Evolutionary conservation across 1,140 invertebrate genomes (phyloP).

Genomic region (Sitophilus oryzae): DNA sequence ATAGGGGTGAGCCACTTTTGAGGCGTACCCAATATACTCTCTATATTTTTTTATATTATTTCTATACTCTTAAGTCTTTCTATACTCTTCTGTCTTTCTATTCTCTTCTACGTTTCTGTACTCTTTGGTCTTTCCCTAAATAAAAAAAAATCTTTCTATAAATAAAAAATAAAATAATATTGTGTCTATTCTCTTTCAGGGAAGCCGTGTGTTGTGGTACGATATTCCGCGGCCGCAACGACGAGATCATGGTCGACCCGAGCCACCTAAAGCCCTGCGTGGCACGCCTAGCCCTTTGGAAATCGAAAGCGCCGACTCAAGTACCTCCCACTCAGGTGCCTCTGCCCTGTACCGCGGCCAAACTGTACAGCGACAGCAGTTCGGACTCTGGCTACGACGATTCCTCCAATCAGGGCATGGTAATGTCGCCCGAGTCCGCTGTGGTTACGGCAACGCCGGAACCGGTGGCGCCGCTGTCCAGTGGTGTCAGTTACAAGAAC

Average conservation of each 20-base stretch:
- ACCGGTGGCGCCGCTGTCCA: background rate
- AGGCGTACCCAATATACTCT: too few species aligned
- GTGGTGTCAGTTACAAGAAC: too few species aligned
- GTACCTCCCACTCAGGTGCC: background rate
- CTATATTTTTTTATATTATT: too few species aligned
- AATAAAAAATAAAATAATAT: too few species aligned
- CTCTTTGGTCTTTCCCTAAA: too few species aligned
- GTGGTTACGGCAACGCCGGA: slow-evolving; percentile 1
- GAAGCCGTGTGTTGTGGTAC: slow-evolving; percentile 67
- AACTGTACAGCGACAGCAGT: slow-evolving; percentile 52
- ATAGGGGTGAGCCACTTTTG: too few species aligned
- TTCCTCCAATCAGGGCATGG: slow-evolving; percentile 48
- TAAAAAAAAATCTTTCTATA: too few species aligned
- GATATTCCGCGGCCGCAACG: slow-evolving; percentile 61
- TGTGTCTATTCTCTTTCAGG: slow-evolving; percentile 49
- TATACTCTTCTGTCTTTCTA: too few species aligned
- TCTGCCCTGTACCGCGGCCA: slow-evolving; percentile 21
- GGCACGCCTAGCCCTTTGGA: slow-evolving; percentile 40
- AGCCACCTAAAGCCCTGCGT: slow-evolving; percentile 57
- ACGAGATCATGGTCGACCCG: slow-evolving; percentile 60
- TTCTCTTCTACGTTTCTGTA: too few species aligned
- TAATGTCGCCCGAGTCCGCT: background rate
- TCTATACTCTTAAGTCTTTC: too few species aligned
- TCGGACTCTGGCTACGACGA: slow-evolving; percentile 61
- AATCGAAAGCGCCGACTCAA: slow-evolving; percentile 13